Conservation (phyloP, 2,888 invertebrate genomes). For the Horisme vitalbata region DNA sequence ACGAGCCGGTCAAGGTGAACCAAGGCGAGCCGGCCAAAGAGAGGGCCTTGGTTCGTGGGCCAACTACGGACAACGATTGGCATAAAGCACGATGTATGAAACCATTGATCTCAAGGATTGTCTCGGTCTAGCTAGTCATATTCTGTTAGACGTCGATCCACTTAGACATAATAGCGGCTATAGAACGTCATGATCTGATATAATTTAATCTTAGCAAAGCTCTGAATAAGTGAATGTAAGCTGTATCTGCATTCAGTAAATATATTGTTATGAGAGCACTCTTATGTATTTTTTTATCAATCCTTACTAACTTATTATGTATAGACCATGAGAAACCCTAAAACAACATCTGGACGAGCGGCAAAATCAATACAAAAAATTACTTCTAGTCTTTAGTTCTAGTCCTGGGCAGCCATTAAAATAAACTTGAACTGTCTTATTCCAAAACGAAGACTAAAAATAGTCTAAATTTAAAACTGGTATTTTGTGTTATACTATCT, state of each 20-base stretch:
- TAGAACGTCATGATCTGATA: conserved; percentile 6
- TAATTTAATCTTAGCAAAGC: conserved; percentile 15
- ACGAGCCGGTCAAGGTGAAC: conserved; percentile 1
- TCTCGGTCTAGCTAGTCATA: neutral
- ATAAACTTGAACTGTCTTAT: too few relatives aligned
- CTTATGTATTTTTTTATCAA: neutral
- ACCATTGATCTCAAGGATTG: conserved; percentile 9
- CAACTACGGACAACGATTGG: conserved; percentile 16
- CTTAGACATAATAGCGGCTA: conserved; percentile 6
- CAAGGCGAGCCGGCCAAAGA: neutral
- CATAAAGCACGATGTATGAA: conserved; percentile 1
- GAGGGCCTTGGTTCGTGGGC: conserved; percentile 9
- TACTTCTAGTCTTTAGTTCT: too few relatives aligned
- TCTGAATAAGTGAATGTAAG: conserved; percentile 20
- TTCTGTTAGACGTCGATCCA: neutral
- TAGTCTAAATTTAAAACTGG: too few relatives aligned
- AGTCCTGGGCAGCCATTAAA: too few relatives aligned
- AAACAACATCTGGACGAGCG: too few relatives aligned
- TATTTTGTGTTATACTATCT: too few relatives aligned
- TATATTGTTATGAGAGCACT: conserved; percentile 19
- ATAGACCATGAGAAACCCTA: too few relatives aligned
- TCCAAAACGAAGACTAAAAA: too few relatives aligned
- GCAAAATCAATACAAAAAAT: too few relatives aligned
- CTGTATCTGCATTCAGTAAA: conserved; percentile 19
- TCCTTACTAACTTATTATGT: too few relatives aligned